phyloP scores from a whole-genome alignment of 2,888 invertebrate species.

The Petrophora chlorosata region DNA sequence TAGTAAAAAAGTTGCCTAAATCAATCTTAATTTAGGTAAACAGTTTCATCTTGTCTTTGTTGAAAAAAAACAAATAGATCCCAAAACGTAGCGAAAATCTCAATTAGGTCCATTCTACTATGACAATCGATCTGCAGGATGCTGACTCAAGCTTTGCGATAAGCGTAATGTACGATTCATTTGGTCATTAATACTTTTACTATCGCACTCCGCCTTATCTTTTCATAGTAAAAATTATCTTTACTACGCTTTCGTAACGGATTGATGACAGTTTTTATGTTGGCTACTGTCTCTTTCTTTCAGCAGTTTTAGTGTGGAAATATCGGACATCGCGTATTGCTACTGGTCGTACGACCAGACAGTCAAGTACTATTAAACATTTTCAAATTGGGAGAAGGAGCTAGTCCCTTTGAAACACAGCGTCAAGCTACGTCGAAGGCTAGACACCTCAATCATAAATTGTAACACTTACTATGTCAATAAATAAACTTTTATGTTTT shows the following conservation, averaged over 20 bases:
- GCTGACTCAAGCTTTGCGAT: conserved; percentile 63
- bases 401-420: too few species aligned
- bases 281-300: conserved; percentile 10
- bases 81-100: conserved; percentile 28
- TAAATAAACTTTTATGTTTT: too few species aligned
- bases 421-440: too few species aligned
- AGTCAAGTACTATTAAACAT: too few species aligned
- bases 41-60: too few species aligned
- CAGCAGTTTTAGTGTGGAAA: conserved; percentile 1
- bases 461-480: too few species aligned
- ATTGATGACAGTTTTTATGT: conserved; percentile 34
- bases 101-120: conserved; percentile 49
- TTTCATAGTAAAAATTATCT: conserved; percentile 33
- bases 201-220: conserved; percentile 31
- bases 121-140: conserved; percentile 60
- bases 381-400: too few species aligned
- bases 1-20: too few species aligned
- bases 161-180: conserved; percentile 58
- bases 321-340: conserved; percentile 11
- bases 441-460: too few species aligned
- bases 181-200: conserved; percentile 56
- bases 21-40: too few species aligned
- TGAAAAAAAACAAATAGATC: too few species aligned
- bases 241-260: conserved; percentile 33
- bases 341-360: too few species aligned